These are phyloP conservation scores for Drosophila mauritiana DNA, from an alignment of 1,140 invertebrate genomes.

Conservation along the genomic window DNA sequence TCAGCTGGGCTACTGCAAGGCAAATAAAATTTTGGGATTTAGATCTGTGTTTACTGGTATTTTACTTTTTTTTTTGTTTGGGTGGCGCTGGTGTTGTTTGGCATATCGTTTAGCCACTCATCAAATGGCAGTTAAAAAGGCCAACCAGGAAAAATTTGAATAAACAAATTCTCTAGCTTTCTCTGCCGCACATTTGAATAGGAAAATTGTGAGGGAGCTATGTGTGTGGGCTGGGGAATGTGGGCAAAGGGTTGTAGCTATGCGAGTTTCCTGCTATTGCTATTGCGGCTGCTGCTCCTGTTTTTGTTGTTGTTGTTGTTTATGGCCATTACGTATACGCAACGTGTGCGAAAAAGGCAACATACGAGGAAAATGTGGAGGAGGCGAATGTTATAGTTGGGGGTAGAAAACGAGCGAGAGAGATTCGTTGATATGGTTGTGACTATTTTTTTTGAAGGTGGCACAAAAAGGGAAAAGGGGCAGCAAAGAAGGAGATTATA, in stretches of 20 bases:
- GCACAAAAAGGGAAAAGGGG: not conserved
- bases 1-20: constrained; percentile 22
- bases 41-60: constrained; percentile 2
- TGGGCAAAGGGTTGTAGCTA: constrained; percentile 43
- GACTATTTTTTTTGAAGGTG: constrained; percentile 37
- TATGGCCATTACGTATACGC: constrained; percentile 77
- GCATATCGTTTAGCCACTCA: constrained; percentile 64
- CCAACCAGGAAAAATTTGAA: constrained; percentile 62
- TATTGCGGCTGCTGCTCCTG: constrained; percentile 34
- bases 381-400: not conserved
- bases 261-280: constrained; percentile 28
- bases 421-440: constrained; percentile 43
- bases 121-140: constrained; percentile 75
- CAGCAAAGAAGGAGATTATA: not conserved
- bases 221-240: not conserved
- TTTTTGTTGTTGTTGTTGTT: constrained; percentile 63
- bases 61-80: not conserved
- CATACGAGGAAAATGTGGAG: constrained; percentile 39
- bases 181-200: constrained; percentile 5
- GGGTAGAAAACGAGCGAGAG: constrained; percentile 23
- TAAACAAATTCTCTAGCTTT: constrained; percentile 67
- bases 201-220: not conserved
- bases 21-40: constrained; percentile 3
- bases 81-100: constrained; percentile 10
- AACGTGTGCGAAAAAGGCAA: constrained; percentile 77